Percentiles rank a stretch among this genome's conserved stretches.
Evolutionary conservation across 92 coral and sea anemone species (phyloP).

Genomic region (Epizoanthus ramosus): DNA sequence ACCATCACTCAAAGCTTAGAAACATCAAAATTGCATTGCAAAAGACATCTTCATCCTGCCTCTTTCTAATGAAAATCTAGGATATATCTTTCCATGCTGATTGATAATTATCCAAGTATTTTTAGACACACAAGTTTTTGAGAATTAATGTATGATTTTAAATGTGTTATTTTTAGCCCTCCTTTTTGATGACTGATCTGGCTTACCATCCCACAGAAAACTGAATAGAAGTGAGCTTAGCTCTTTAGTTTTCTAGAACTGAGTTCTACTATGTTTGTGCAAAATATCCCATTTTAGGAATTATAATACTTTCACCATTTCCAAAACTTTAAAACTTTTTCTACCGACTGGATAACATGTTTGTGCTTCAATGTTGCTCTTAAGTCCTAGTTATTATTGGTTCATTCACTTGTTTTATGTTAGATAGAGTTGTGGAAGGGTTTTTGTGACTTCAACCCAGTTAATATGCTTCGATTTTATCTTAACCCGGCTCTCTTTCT

Average conservation of each 20-base stretch:
- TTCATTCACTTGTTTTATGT: neutral
- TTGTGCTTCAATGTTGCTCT: constrained; percentile 16
- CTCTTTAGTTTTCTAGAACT: neutral
- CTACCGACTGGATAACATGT: neutral
- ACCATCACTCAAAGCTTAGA: constrained; percentile 6
- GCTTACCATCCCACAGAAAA: constrained; percentile 44
- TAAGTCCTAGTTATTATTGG: constrained; percentile 16
- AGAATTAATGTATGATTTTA: constrained; percentile 44
- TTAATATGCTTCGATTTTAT: too few relatives aligned
- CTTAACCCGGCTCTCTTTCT: too few relatives aligned
- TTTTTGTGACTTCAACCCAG: too few relatives aligned
- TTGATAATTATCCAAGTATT: constrained; percentile 29
- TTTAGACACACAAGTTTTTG: constrained; percentile 48
- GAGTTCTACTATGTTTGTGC: constrained; percentile 31
- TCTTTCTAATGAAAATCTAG: constrained; percentile 25
- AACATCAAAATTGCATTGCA: constrained; percentile 33
- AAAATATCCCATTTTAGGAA: constrained; percentile 31
- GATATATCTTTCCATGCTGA: constrained; percentile 38
- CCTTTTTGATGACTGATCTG: constrained; percentile 20
- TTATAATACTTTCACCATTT: constrained; percentile 43
- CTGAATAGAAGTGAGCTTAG: constrained; percentile 11
- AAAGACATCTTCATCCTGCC: constrained; percentile 33
- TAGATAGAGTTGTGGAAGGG: neutral
- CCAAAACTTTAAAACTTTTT: constrained; percentile 25
- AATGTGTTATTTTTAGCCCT: constrained; percentile 29